Percentiles rank a stretch among this genome's conserved stretches.
phyloP scores from a whole-genome alignment of 2,113 vertebrate species.

The Oncorhynchus gorbuscha region DNA sequence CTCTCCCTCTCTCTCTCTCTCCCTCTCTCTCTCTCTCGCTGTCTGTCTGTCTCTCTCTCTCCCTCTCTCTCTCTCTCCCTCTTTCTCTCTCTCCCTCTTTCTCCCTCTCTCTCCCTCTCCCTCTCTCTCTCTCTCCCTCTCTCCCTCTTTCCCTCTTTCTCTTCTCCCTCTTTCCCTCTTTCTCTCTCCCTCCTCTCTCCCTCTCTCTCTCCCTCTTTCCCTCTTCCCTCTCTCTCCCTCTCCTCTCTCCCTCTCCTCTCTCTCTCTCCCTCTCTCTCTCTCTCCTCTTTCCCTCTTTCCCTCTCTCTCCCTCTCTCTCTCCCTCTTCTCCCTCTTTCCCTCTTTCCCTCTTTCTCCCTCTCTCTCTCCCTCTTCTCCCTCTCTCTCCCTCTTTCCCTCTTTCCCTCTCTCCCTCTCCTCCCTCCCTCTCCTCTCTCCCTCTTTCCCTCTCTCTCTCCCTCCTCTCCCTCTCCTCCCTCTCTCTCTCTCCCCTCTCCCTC shows the following conservation, averaged over 20 bases:
- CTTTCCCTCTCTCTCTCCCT: slow-evolving; percentile 3
- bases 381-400: slow-evolving; percentile 10
- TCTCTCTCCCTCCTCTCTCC: slow-evolving; percentile 4
- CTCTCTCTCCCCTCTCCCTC: no score
- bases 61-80: slow-evolving; percentile 3
- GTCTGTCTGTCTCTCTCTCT: neutral
- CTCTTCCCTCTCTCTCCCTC: no score
- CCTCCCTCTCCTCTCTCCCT: neutral
- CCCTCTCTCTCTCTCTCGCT: neutral
- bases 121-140: neutral
- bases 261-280: neutral
- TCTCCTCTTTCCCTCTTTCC: no score
- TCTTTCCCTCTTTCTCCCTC: slow-evolving; percentile 6
- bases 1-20: slow-evolving; percentile 9
- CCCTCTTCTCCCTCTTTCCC: no score
- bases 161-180: no score
- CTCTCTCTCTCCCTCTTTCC: neutral
- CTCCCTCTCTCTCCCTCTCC: neutral
- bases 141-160: slow-evolving; percentile 3
- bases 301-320: neutral
- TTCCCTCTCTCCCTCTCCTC: neutral
- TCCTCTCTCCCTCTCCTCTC: slow-evolving; percentile 2
- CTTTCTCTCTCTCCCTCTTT: no score
- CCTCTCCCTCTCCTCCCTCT: slow-evolving; percentile 4
- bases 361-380: neutral